Evolutionary conservation across 2,113 vertebrate genomes (phyloP).

Genomic region (Herpailurus yagouaroundi): DNA sequence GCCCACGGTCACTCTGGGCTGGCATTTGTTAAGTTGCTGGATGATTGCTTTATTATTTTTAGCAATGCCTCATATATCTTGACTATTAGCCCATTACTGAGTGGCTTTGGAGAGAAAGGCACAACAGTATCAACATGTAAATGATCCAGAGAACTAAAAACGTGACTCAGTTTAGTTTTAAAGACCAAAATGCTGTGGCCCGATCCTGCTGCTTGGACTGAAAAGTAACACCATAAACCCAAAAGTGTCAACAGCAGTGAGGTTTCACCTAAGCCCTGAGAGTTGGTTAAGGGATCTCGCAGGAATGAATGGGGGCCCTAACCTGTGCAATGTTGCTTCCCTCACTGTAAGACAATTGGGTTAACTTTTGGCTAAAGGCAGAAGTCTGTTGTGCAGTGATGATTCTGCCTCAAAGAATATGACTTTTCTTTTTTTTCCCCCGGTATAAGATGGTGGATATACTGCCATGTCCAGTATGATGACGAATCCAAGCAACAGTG

Average conservation of each 20-base stretch:
- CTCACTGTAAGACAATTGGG: background rate
- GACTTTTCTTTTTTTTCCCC: background rate
- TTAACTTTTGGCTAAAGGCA: background rate
- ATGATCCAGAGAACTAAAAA: background rate
- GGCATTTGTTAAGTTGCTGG: background rate
- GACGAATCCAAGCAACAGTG: background rate
- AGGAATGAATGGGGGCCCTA: background rate
- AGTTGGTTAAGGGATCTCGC: background rate
- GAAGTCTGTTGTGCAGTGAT: background rate
- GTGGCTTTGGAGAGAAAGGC: background rate
- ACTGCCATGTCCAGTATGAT: background rate
- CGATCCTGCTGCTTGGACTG: background rate
- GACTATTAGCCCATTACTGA: background rate
- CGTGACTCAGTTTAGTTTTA: background rate
- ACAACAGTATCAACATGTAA: background rate
- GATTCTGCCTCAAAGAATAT: background rate
- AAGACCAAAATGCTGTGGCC: background rate
- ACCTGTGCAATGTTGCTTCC: background rate
- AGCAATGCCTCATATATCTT: background rate
- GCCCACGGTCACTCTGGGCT: background rate
- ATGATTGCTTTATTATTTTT: background rate
- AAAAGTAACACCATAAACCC: background rate
- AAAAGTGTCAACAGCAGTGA: background rate
- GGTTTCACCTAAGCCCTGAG: background rate
- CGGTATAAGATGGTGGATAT: background rate